phyloP scores from a whole-genome alignment of 2,888 invertebrate genomes.

The Ichneumoninae sp. region DNA sequence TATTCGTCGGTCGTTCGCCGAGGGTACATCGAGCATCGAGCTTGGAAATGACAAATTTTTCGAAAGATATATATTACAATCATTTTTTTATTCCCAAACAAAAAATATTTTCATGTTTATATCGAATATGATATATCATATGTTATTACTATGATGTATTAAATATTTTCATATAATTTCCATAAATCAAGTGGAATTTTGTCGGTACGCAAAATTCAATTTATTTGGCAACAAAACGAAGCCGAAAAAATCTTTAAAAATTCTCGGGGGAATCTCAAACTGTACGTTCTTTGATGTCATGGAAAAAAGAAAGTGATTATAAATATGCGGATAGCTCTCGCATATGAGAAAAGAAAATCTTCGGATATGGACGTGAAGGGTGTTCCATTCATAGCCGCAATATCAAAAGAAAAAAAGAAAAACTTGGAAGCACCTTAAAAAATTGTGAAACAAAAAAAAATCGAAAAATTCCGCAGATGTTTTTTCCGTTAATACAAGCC shows the following conservation, averaged over 20 bases:
- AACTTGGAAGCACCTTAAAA: background rate
- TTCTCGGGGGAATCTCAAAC: background rate
- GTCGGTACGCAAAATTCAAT: background rate
- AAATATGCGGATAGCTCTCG: too few relatives aligned
- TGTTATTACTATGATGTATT: background rate
- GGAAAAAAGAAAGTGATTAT: background rate
- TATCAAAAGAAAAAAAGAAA: too few relatives aligned
- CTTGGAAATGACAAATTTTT: background rate
- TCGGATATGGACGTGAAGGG: too few relatives aligned
- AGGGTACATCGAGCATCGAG: background rate
- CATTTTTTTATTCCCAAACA: background rate
- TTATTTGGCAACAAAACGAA: background rate
- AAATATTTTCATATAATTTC: background rate
- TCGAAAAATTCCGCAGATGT: background rate
- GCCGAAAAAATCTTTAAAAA: background rate
- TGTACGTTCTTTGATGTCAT: background rate
- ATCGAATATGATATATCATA: background rate
- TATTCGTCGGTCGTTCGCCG: constrained; percentile 15
- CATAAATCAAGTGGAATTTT: background rate
- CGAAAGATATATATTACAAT: background rate
- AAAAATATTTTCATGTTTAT: background rate
- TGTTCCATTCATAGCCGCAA: too few relatives aligned
- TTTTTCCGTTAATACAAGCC: background rate
- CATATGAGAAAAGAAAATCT: too few relatives aligned
- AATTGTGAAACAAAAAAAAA: background rate